Evolutionary conservation across 2,888 invertebrate genomes (phyloP), one percentile per base, ranked within the genome.

Genomic region (Drosophila sordidula): DNA sequence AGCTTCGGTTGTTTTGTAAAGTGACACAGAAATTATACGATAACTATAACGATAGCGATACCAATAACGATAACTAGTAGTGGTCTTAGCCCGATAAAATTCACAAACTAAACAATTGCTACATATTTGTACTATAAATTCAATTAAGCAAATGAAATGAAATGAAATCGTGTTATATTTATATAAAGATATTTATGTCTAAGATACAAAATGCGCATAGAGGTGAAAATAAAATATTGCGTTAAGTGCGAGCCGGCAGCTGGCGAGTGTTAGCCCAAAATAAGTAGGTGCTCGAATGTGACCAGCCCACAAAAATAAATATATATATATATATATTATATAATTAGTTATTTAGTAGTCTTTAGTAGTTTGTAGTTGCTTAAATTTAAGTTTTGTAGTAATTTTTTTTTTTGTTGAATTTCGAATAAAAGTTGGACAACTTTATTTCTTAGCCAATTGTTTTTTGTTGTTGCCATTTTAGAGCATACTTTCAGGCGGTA

Each of bases 1-100:
- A 89, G 89, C 89, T 89, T 89, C 78, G 89, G 90, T 89, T 90
- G 87, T 87, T 85, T 78, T 82, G 62, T 73, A 72, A 85, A 74
- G 65, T 76, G 64, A 78, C 79, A 71, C 73, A 70, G 55, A 73
- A 56, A 73, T 51, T 62, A 73, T 65, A 78, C 57, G 70, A 73
- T 66, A 75, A 39, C 44, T 52, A 73, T 62, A 65, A 34, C 26
- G 46, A 63, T 50, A 70, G 6, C 34, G 18, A 64, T 65, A 71
- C 12, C 50, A 42, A 56, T 45, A 49, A 32, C 39, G 16, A 49
- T 78, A 54, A 54, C 58, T 62, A 45, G 49, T 72, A 62, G 70
- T 32, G 42, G 39, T 65, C 61, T 78, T 71, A 65, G 56, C 64
- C 45, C 46, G 34, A 67, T 52, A 57, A 67, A 75, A 36, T 57